phyloP scores from a whole-genome alignment of 1,140 invertebrate species.

The Psix sp. region DNA sequence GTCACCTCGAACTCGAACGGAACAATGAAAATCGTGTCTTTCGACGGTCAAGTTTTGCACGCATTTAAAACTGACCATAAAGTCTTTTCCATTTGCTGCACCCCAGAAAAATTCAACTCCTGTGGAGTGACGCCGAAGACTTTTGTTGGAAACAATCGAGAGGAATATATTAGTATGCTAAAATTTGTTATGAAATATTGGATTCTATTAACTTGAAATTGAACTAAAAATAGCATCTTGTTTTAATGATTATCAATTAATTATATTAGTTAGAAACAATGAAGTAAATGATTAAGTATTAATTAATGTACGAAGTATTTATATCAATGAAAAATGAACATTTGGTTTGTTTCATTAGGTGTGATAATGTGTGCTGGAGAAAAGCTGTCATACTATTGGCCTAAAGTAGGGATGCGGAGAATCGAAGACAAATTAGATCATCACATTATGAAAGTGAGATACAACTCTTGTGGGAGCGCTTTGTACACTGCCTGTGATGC shows the following conservation, averaged over 20 bases:
- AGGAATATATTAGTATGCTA: constrained; percentile 35
- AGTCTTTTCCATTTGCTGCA: constrained; percentile 29
- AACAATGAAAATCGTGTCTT: constrained; percentile 23
- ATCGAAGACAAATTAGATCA: constrained; percentile 16
- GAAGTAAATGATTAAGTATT: no score
- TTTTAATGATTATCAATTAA: no score
- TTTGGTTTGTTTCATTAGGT: no score
- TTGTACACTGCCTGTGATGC: constrained; percentile 24
- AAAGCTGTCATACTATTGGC: constrained; percentile 31
- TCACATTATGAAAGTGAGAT: constrained; percentile 27
- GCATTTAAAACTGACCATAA: constrained; percentile 30
- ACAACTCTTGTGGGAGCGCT: constrained; percentile 30
- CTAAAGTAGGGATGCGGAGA: constrained; percentile 14
- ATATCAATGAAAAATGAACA: no score
- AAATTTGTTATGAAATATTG: no score
- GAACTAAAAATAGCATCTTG: no score
- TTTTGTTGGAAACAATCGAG: constrained; percentile 4
- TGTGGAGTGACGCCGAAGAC: constrained; percentile 28
- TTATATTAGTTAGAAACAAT: no score
- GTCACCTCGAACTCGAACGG: constrained; percentile 22
- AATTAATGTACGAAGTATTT: no score
- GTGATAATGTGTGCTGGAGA: constrained; percentile 36
- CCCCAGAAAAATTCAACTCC: constrained; percentile 32
- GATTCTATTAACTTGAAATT: no score
- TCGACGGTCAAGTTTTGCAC: constrained; percentile 19